Evolutionary conservation across 1,140 invertebrate genomes (phyloP), one percentile per base, ranked within the genome.

Genomic region (Psix sp.): DNA sequence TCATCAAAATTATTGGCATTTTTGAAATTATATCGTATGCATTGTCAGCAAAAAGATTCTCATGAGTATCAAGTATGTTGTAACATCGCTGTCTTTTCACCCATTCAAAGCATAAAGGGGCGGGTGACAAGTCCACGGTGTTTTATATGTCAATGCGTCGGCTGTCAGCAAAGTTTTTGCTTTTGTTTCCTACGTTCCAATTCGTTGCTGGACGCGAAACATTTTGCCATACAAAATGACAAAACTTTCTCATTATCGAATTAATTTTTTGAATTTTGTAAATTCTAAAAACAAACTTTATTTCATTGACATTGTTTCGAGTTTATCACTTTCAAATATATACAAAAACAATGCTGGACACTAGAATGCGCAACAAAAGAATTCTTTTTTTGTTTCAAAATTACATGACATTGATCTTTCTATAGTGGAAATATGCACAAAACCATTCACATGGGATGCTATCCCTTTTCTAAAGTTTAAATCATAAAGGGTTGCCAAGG

Each of bases 41-140:
- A 16, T 38, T 15, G 6, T 16, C 0, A 15, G 15, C 10, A 16
- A 29, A 20, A 48, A 33, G 15, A 79, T 80, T 86, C 84, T 82
- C 84, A 85, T 84, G 84, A 80, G 80, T 86, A 85, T 86, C 83
- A 79, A 81, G 75, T 84, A 57, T 39, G 45, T 49, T 35, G 36
- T 42, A 59, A 59, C 74, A 74, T 82, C 80, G 78, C 48, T 77
- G 76, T 63, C 79, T 73, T 80, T 81, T 79, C 79, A 75, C 46
- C 74, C 73, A 84, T 86, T 86, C 76, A 84, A 82, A 84, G 81
- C 80, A 52, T 80, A 84, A 77, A 77, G 80, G 81, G 79, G 76
- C 77, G 75, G 65, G 62, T 29, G 76, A 77, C 73, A 59, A 77
- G 46, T 63, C 46, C 68, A 54, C 51, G 38, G 51, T 60, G 77